Percentiles rank a stretch among this genome's conserved stretches.
These are phyloP conservation scores for Pterocles orientalis DNA, from an alignment of 2,113 vertebrate species.

Conservation along the genomic window DNA sequence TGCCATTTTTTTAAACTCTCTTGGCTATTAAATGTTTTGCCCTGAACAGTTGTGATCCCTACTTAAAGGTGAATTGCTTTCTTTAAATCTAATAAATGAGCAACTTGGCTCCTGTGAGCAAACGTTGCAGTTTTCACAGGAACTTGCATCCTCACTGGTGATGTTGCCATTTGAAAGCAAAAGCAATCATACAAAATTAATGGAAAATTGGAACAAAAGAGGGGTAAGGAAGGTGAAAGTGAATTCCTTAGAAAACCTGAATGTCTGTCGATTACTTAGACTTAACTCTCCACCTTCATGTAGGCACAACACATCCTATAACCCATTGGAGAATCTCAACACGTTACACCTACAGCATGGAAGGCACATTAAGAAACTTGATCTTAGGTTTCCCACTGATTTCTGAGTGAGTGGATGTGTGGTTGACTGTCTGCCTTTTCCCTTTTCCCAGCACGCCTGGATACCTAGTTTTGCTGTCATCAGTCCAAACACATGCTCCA, in stretches of 20 bases:
- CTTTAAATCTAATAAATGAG: constrained; percentile 41
- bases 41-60: constrained; percentile 35
- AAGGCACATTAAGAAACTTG: background rate
- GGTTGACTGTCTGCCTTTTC: constrained; percentile 36
- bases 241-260: background rate
- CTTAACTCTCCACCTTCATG: background rate
- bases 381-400: constrained; percentile 32
- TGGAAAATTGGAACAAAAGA: constrained; percentile 29
- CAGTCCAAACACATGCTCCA: constrained; percentile 36
- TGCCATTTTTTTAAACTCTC: constrained; percentile 31
- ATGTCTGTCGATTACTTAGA: background rate
- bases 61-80: constrained; percentile 56
- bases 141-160: background rate
- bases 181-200: constrained; percentile 7
- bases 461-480: constrained; percentile 66
- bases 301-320: background rate
- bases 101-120: background rate
- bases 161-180: background rate
- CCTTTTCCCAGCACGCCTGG: constrained; percentile 36
- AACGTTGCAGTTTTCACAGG: background rate
- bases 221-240: background rate
- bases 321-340: background rate
- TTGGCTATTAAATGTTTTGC: constrained; percentile 44
- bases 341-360: background rate
- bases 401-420: constrained; percentile 12